phyloP scores from a whole-genome alignment of 2,888 invertebrate species.

The Drosophila monieri region DNA sequence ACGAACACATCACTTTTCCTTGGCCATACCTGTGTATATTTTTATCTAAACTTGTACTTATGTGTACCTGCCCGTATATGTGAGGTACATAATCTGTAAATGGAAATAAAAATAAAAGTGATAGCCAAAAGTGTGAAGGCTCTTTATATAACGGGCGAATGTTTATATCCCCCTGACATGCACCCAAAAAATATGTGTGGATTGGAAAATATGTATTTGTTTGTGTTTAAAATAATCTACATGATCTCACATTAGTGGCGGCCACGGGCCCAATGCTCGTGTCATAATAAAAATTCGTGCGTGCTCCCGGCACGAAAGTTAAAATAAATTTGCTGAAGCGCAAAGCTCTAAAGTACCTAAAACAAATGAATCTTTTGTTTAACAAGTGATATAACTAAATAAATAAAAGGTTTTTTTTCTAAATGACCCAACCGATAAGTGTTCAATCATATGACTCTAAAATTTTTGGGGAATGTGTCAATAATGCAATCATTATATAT shows the following conservation, averaged over 20 bases:
- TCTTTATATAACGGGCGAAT: constrained; percentile 33
- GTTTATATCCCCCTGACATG: constrained; percentile 15
- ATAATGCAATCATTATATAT: constrained; percentile 15
- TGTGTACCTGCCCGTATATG: constrained; percentile 16
- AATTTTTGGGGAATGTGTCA: constrained; percentile 3
- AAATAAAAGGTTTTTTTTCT: not conserved
- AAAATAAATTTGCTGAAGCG: constrained; percentile 24
- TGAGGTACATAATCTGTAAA: constrained; percentile 23
- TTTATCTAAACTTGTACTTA: constrained; percentile 31
- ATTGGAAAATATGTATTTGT: constrained; percentile 28
- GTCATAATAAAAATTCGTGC: constrained; percentile 23
- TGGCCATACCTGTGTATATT: constrained; percentile 44
- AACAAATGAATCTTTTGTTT: constrained; percentile 21
- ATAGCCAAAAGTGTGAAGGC: constrained; percentile 22
- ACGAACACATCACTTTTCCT: constrained; percentile 18
- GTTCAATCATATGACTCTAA: constrained; percentile 27
- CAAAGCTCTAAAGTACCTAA: constrained; percentile 17
- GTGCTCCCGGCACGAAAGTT: constrained; percentile 22
- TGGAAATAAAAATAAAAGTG: constrained; percentile 14
- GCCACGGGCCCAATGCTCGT: constrained; percentile 12
- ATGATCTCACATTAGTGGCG: constrained; percentile 39
- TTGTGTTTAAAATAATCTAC: constrained; percentile 40
- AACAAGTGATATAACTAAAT: constrained; percentile 17
- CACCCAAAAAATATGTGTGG: constrained; percentile 20
- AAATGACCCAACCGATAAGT: constrained; percentile 1